These are phyloP conservation scores for Philypnodon macrostomus DNA, from an alignment of 2,797 vertebrate genomes.

Conservation along the genomic window DNA sequence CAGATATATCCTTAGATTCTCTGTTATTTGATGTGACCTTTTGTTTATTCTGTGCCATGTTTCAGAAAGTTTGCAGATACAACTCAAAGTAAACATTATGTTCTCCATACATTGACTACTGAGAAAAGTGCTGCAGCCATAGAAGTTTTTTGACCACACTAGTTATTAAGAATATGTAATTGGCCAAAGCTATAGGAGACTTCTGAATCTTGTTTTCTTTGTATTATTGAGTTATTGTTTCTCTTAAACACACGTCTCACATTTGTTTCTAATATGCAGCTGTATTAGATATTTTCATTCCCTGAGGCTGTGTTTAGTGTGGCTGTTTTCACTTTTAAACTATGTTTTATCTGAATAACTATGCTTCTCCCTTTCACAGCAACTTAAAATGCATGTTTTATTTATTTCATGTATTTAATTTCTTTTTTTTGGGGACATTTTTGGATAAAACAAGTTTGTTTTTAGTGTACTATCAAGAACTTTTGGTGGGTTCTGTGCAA, in stretches of 20 bases:
- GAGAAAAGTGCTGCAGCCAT: background rate
- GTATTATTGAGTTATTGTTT: background rate
- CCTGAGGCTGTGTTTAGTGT: background rate
- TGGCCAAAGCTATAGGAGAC: constrained; percentile 6
- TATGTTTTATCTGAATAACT: background rate
- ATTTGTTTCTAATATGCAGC: constrained; percentile 4
- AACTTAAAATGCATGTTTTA: too few species aligned
- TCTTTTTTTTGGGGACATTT: too few species aligned
- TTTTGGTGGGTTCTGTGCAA: too few species aligned
- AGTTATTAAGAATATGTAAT: constrained; percentile 6
- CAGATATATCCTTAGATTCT: too few species aligned
- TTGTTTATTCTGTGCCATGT: too few species aligned
- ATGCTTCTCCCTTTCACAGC: too few species aligned
- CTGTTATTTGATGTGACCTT: too few species aligned
- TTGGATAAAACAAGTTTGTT: too few species aligned
- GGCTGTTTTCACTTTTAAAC: background rate
- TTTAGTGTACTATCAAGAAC: too few species aligned
- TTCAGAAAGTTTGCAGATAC: too few species aligned
- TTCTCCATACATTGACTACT: background rate
- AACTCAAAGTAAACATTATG: too few species aligned
- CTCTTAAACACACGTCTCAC: background rate
- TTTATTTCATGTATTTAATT: too few species aligned
- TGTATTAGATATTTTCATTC: background rate
- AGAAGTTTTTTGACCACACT: background rate
- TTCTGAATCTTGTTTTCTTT: constrained; percentile 4